Evolutionary conservation across 2,113 vertebrate species (phyloP), one percentile per base, ranked within the genome.

Genomic region (mouse (Mus musculus)): DNA sequence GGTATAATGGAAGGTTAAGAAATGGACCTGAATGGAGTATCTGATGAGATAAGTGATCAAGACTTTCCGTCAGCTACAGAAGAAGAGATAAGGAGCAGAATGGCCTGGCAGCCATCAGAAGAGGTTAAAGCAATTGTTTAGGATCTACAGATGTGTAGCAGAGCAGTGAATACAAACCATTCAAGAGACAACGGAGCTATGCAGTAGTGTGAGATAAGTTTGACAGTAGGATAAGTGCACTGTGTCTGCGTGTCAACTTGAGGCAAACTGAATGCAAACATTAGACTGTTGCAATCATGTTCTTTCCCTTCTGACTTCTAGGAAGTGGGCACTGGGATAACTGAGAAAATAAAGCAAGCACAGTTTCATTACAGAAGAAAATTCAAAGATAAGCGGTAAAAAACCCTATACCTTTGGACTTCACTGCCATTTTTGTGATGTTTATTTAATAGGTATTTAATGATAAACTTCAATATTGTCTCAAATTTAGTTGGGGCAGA

Each of bases 41-140:
- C n/a, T 94, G 52, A 91, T 90, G 54, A 92, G 72, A 46, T 93
- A 76, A 65, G 46, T 56, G 84, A 92, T 94, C 49, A 93, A 95
- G 92, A 61, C n/a, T 56, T 91, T 87, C 69, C 46, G 77, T 77
- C 54, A 10, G 77, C 5, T 85, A 10, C 33, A 92, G 81, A 81
- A 78, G 69, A 52, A 77, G 1, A 94, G 90, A 73, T 95, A 85
- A 96, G 77, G n/a, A 69, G 22, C 46, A 76, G 71, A 73, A 65
- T 26, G 42, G 6, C 22, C 80, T 54, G 71, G 46, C 30, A 96
- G 39, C 59, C 49, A 8, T 26, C 71, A 75, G 88, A 9, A 39
- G 46, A 71, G 39, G 73, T 59, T 77, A 88, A 39, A 30, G 75
- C 54, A 77, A 89, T 67, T 73, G 77, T 82, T 93, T 36, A 92